Percentiles rank a stretch among this genome's conserved stretches.
These are phyloP conservation scores for Notamacropus eugenii DNA, from an alignment of 2,797 vertebrate genomes.

Conservation along the genomic window DNA sequence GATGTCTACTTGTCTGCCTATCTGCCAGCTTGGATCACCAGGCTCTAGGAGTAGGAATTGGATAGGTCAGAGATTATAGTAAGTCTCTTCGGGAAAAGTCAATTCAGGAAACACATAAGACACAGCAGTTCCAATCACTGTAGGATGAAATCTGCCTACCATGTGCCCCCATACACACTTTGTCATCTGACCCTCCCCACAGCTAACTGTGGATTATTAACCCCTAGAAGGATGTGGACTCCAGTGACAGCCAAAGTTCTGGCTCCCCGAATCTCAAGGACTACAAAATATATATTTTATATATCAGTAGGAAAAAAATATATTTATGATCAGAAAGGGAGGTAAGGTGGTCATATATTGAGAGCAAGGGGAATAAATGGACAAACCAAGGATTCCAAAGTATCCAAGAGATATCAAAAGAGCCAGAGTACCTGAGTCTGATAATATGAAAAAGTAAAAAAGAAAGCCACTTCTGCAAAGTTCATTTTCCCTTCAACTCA, in stretches of 20 bases:
- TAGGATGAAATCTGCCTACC: neutral
- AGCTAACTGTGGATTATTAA: neutral
- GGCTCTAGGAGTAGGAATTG: neutral
- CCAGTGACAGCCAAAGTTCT: neutral
- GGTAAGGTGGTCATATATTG: neutral
- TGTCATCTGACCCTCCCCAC: neutral
- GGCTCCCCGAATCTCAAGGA: neutral
- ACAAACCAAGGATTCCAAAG: neutral
- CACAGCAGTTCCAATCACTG: neutral
- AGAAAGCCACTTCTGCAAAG: neutral
- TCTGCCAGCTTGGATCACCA: neutral
- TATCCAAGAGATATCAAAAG: neutral
- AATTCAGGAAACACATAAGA: neutral
- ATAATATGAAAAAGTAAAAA: neutral
- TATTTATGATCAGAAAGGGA: neutral
- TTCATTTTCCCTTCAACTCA: conserved; percentile 24
- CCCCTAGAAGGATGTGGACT: neutral
- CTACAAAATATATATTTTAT: neutral
- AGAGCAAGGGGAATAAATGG: neutral
- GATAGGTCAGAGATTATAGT: neutral
- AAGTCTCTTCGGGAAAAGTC: neutral
- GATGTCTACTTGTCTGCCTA: neutral
- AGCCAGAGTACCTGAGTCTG: neutral
- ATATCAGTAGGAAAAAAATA: neutral
- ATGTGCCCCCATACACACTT: neutral